Evolutionary conservation across 2,888 invertebrate genomes (phyloP), one percentile per base, ranked within the genome.

Genomic region (Drosophila prolongata): DNA sequence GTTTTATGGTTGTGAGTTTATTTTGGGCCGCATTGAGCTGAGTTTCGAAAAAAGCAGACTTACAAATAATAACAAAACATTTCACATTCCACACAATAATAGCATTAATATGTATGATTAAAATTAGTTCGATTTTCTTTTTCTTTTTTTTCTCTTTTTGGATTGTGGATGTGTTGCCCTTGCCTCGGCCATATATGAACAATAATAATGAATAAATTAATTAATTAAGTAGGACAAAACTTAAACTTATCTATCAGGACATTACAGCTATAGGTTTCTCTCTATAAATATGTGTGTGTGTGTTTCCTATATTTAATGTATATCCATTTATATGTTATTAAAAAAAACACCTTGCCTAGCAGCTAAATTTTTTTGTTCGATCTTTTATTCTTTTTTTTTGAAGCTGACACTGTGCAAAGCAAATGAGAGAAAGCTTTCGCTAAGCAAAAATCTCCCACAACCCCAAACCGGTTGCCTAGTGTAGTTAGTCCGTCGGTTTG

Each of bases 31-130:
- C 61, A 64, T 71, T 71, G 61, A 71, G 47, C 61, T 70, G 54
- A 60, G 55, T 64, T 64, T 72, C 49, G 56, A 69, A 66, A 74
- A 68, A 59, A 60, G 78, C 75, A 69, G 82, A 76, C 84, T 89
- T 85, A 89, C 57, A 85, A 86, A 85, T 83, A 87, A 85, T 87
- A 85, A 85, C 84, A 85, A 77, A 89, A 89, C 80, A 88, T 88
- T 84, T 76, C 76, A 82, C 79, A 85, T 42, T 64, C 44, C 67
- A 38, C 67, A 56, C 68, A 53, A 42, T 65, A 61, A 49, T 62
- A 59, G 47, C 55, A 38, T 55, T 53, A 56, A 44, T 64, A 47
- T 47, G 9, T 66, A 66, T 66, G 35, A 55, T 66, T 66, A 67
- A 35, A 66, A 54, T 66, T 66, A 66, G 27, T 66, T 67, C 46